Conservation (phyloP, 2,888 invertebrate genomes). For the Troglohyphantes excavatus region DNA sequence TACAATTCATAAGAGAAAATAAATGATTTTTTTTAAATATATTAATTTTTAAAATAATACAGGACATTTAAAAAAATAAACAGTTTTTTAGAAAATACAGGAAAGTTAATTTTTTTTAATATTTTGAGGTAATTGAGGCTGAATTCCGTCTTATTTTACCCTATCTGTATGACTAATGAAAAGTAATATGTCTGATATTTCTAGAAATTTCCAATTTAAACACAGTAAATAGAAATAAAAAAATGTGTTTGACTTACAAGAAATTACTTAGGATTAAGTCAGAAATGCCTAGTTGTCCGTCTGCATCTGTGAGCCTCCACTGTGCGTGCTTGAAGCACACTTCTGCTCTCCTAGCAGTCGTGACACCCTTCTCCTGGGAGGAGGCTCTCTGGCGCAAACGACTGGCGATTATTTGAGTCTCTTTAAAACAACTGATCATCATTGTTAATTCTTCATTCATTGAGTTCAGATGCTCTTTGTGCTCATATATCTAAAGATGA, state of each 20-base stretch:
- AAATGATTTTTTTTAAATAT: too few relatives aligned
- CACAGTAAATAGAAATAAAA: background rate
- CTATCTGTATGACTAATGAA: too few relatives aligned
- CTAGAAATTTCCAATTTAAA: too few relatives aligned
- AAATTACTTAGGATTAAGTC: constrained; percentile 98
- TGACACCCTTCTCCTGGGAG: constrained; percentile 86
- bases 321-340: constrained; percentile 99
- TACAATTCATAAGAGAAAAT: too few relatives aligned
- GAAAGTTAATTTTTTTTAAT: too few relatives aligned
- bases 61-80: too few relatives aligned
- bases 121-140: too few relatives aligned
- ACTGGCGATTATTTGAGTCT: constrained; percentile 87
- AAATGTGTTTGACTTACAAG: constrained; percentile 85
- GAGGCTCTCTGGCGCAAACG: constrained; percentile 80
- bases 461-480: constrained; percentile 92
- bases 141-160: too few relatives aligned
- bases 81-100: too few relatives aligned
- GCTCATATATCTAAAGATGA: constrained; percentile 87
- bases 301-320: constrained; percentile 98
- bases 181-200: too few relatives aligned
- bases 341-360: constrained; percentile 91
- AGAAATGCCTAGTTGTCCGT: constrained; percentile 98
- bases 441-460: constrained; percentile 97
- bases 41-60: too few relatives aligned
- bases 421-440: constrained; percentile 96